phyloP scores from a whole-genome alignment of 2,888 invertebrate genomes.

The Pseudolycoriella hygida region DNA sequence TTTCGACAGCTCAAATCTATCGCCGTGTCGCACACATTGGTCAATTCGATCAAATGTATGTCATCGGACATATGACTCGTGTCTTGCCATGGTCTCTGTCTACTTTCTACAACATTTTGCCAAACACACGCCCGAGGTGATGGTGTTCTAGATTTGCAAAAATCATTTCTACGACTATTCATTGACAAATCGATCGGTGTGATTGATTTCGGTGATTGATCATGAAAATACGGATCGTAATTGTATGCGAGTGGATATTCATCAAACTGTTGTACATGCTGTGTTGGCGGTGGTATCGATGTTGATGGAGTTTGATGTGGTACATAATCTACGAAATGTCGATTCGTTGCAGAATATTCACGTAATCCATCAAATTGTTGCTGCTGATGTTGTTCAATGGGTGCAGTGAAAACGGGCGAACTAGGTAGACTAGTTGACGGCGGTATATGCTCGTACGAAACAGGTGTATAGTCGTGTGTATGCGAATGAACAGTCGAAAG shows the following conservation, averaged over 20 bases:
- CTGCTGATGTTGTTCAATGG: constrained; percentile 12
- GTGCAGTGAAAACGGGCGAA: constrained; percentile 11
- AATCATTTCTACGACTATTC: neutral
- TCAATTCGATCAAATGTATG: neutral
- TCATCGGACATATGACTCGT: neutral
- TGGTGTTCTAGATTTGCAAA: neutral
- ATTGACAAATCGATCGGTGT: constrained; percentile 2
- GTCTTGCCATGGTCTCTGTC: too few relatives aligned
- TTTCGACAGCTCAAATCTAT: constrained; percentile 5
- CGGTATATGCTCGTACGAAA: constrained; percentile 13
- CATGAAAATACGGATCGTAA: neutral
- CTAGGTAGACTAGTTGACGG: constrained; percentile 18
- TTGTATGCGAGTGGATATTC: neutral
- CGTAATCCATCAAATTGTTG: constrained; percentile 6
- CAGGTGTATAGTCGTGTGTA: constrained; percentile 6
- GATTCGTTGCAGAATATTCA: neutral
- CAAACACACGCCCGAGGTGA: neutral
- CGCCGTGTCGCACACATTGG: neutral
- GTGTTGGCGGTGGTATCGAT: neutral
- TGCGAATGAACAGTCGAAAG: constrained; percentile 2
- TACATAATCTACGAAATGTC: neutral
- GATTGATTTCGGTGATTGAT: neutral
- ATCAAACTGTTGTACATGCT: neutral
- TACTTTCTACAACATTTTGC: neutral
- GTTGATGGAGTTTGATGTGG: neutral